phyloP scores from a whole-genome alignment of 2,888 invertebrate genomes.

The Tetanocera ferruginea region DNA sequence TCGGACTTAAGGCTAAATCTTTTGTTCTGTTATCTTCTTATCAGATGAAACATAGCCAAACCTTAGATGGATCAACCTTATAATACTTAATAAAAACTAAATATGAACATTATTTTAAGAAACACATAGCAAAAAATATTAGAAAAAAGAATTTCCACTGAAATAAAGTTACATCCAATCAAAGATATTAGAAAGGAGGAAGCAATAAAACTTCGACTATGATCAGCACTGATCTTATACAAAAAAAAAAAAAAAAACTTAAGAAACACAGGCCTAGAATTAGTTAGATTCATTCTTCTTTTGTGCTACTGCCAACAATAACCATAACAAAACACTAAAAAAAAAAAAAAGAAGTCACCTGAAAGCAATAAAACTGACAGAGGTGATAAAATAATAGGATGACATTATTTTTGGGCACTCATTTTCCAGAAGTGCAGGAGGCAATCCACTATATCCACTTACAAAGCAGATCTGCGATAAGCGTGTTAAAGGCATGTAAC shows the following conservation, averaged over 20 bases:
- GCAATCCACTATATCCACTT: neutral
- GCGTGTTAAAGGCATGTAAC: neutral
- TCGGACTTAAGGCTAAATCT: too few relatives aligned
- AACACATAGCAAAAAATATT: neutral
- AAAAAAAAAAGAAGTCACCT: conserved; percentile 10
- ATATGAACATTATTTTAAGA: neutral
- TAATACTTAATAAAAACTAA: too few relatives aligned
- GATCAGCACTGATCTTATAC: conserved; percentile 59
- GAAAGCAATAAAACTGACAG: conserved; percentile 52
- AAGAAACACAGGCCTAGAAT: conserved; percentile 51
- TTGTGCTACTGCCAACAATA: neutral
- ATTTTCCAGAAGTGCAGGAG: conserved; percentile 32
- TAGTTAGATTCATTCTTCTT: neutral
- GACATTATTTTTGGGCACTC: conserved; percentile 56
- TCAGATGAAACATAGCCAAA: too few relatives aligned
- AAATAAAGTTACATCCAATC: conserved; percentile 18
- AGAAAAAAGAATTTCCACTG: neutral
- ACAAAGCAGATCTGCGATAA: conserved; percentile 7
- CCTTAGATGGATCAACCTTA: too few relatives aligned
- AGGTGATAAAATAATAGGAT: conserved; percentile 65
- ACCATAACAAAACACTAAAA: neutral
- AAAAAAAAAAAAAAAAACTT: conserved; percentile 48
- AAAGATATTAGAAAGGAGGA: conserved; percentile 50
- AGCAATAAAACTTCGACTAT: conserved; percentile 60
- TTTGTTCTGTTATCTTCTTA: too few relatives aligned